phyloP scores from a whole-genome alignment of 2,113 vertebrate genomes.

The Aptenodytes patagonicus region DNA sequence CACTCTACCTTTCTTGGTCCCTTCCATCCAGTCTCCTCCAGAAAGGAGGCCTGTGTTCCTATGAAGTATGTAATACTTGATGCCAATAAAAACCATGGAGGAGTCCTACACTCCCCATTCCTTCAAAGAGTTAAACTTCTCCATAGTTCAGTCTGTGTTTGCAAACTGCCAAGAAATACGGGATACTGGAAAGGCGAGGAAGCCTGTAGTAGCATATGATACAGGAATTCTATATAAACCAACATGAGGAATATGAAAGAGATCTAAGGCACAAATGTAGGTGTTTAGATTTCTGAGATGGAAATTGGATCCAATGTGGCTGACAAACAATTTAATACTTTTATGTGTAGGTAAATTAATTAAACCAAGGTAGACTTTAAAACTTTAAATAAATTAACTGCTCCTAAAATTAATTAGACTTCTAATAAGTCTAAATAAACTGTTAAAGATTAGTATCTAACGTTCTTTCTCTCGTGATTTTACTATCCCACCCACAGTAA shows the following conservation, averaged over 20 bases:
- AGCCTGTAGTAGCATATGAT: background rate
- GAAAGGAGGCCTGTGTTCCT: background rate
- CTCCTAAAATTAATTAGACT: background rate
- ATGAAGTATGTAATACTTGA: background rate
- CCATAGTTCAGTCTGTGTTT: background rate
- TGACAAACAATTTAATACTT: background rate
- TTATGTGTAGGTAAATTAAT: background rate
- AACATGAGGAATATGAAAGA: background rate
- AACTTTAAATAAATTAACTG: background rate
- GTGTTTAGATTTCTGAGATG: background rate
- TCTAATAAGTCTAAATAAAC: background rate
- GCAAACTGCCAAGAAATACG: background rate
- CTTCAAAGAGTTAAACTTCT: background rate
- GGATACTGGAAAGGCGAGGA: background rate
- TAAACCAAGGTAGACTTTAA: background rate
- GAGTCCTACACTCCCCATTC: background rate
- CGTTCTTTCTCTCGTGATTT: background rate
- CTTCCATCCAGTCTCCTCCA: background rate
- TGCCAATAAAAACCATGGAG: fast-evolving
- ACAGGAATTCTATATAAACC: background rate
- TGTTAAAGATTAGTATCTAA: background rate
- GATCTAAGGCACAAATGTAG: background rate
- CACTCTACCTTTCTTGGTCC: background rate
- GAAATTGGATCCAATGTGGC: background rate
- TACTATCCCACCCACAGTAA: background rate